Evolutionary conservation across 2,113 vertebrate species (phyloP).

Genomic region (Poeciliopsis prolifica): DNA sequence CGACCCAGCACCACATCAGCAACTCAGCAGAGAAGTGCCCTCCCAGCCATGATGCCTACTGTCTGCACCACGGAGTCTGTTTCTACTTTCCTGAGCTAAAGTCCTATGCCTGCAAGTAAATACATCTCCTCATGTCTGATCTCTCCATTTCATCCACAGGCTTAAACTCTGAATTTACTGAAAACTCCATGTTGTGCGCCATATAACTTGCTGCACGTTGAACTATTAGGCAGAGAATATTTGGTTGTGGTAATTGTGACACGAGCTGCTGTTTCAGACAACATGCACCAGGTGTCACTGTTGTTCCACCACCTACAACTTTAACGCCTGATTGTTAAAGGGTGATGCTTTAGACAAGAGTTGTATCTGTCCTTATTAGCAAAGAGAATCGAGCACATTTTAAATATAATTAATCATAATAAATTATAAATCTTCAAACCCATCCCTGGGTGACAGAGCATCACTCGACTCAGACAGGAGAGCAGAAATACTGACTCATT

Average conservation of each 20-base stretch:
- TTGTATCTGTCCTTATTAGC: neutral
- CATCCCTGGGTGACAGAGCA: too few relatives aligned
- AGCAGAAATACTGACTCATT: too few relatives aligned
- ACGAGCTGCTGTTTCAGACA: neutral
- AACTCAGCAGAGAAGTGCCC: slow-evolving; percentile 79
- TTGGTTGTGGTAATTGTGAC: neutral
- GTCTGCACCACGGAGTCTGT: slow-evolving; percentile 87
- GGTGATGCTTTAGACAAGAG: too few relatives aligned
- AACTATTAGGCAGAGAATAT: neutral
- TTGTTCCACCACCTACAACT: slow-evolving; percentile 41
- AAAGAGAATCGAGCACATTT: neutral
- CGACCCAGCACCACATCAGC: slow-evolving; percentile 49
- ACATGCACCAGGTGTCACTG: slow-evolving; percentile 71
- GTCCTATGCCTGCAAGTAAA: slow-evolving; percentile 92
- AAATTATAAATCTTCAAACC: neutral
- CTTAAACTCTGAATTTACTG: slow-evolving; percentile 4
- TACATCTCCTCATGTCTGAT: slow-evolving; percentile 11
- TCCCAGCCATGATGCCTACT: slow-evolving; percentile 82
- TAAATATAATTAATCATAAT: neutral
- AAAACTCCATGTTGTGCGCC: neutral
- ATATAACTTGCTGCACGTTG: neutral
- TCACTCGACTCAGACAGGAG: too few relatives aligned
- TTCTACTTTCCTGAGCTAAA: slow-evolving; percentile 85
- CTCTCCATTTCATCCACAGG: neutral
- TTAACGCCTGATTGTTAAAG: too few relatives aligned